Conservation (phyloP, 2,888 invertebrate genomes). For the Sussaba pulchella region DNA sequence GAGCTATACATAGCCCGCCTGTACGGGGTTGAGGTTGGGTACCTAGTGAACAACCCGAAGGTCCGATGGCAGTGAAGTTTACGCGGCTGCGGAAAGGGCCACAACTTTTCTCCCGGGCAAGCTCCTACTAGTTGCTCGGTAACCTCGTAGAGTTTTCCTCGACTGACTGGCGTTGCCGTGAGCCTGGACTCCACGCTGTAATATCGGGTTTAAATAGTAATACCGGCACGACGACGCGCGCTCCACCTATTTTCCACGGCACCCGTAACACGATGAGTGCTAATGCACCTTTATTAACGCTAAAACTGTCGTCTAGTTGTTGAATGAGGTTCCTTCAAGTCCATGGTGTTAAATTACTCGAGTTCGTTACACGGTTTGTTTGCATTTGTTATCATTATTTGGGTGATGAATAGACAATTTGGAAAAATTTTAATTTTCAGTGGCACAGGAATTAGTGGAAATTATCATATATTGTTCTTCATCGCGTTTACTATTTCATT, state of each 20-base stretch:
- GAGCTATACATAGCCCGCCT: not conserved
- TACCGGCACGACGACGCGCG: not conserved
- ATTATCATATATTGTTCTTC: too few relatives aligned
- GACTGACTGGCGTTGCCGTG: not conserved
- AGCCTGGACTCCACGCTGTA: too few relatives aligned
- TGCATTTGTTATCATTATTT: too few relatives aligned
- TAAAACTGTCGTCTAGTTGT: not conserved
- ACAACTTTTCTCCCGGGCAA: slow-evolving; percentile 21
- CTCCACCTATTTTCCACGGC: not conserved
- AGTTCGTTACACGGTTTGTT: not conserved
- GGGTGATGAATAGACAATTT: not conserved
- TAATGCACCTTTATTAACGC: not conserved
- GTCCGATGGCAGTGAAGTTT: slow-evolving; percentile 4
- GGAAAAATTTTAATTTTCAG: not conserved
- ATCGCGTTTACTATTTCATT: too few relatives aligned
- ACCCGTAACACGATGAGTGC: not conserved
- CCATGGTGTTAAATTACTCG: not conserved
- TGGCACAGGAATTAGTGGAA: too few relatives aligned
- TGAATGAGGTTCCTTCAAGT: not conserved
- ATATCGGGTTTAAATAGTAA: not conserved
- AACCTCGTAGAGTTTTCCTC: not conserved
- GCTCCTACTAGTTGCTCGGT: slow-evolving; percentile 6
- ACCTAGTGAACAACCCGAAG: too few relatives aligned
- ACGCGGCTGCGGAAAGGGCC: slow-evolving; percentile 15
- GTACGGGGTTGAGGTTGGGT: not conserved